Evolutionary conservation across 2,797 vertebrate genomes (phyloP), one percentile per base, ranked within the genome.

Genomic region (Pteronotus mesoamericanus): DNA sequence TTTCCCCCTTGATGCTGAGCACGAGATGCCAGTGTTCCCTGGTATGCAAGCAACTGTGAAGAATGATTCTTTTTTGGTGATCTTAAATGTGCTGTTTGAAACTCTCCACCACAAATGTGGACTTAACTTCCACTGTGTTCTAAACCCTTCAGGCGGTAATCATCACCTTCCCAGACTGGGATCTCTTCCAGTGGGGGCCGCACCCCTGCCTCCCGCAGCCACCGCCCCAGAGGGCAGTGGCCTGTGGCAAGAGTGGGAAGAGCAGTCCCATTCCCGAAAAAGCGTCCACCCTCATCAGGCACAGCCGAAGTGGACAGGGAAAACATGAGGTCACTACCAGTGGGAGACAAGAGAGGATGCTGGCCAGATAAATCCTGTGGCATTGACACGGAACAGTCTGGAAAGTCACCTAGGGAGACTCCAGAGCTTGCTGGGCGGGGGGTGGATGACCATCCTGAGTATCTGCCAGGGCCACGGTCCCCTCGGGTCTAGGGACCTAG

Each of bases 361-460:
- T 46, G n/a, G 26, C 29, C 18, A 10, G 14, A 8, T 11, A 8
- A 2, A 5, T 34, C 34, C 22, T 2, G 46, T 86, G 84, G 24
- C 5, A 1, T 46, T 5, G 1, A 68, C 79, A 53, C 37, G 71
- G 16, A 37, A 14, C 1, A 14, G 79, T 7, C 9, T 15, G 19
- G 59, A 37, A 29, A 29, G 34, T 19, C 5, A 46, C 21, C 46
- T 75, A 68, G 69, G n/a, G 21, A 69, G 51, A 46, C 37, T 15
- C 6, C 1, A 0, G 39, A 68, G 34, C 34, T 24, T 8, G 4
- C 1, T 0, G 3, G 2, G n/a, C n/a, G n/a, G 4, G 19, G 22
- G 59, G 39, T 3, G 39, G 74, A 24, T 6, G 26, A 39, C 59
- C 7, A 0, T 15, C 39, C 48, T 42, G 9, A 2, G 42, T 29